Conservation (phyloP, 2,113 vertebrate species). For the Calypte anna region DNA sequence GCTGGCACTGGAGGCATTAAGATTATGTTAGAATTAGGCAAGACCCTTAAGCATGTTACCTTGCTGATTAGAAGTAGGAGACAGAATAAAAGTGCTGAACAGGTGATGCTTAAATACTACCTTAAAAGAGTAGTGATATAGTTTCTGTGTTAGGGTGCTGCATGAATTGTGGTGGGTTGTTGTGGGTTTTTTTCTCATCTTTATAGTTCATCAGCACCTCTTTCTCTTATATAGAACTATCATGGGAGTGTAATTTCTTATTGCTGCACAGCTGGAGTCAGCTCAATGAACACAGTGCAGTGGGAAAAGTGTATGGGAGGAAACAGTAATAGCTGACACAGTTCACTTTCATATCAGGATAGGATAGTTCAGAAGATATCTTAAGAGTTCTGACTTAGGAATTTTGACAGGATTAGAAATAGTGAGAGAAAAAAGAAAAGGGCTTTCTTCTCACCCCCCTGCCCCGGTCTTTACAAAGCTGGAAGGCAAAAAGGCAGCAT, state of each 20-base stretch:
- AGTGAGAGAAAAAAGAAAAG: neutral
- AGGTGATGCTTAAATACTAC: neutral
- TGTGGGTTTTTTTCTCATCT: neutral
- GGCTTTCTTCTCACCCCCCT: too few species aligned
- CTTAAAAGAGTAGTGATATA: neutral
- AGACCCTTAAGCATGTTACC: neutral
- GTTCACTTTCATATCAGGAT: neutral
- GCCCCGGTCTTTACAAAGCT: neutral
- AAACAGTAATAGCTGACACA: neutral
- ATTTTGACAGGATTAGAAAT: neutral
- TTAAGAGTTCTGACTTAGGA: neutral
- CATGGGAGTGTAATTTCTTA: neutral
- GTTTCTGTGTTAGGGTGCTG: neutral
- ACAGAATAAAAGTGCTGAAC: neutral
- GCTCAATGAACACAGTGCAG: neutral
- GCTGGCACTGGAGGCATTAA: conserved; percentile 5
- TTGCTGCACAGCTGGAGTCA: neutral
- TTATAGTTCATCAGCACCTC: conserved; percentile 23
- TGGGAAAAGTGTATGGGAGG: neutral
- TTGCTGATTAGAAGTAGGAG: neutral
- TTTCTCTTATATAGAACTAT: neutral
- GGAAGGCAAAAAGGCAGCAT: neutral
- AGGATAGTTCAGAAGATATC: neutral
- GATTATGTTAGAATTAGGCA: conserved; percentile 23
- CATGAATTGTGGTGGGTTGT: neutral